phyloP scores from a whole-genome alignment of 2,113 vertebrate species.

The Ptilorrhoa leucosticta region DNA sequence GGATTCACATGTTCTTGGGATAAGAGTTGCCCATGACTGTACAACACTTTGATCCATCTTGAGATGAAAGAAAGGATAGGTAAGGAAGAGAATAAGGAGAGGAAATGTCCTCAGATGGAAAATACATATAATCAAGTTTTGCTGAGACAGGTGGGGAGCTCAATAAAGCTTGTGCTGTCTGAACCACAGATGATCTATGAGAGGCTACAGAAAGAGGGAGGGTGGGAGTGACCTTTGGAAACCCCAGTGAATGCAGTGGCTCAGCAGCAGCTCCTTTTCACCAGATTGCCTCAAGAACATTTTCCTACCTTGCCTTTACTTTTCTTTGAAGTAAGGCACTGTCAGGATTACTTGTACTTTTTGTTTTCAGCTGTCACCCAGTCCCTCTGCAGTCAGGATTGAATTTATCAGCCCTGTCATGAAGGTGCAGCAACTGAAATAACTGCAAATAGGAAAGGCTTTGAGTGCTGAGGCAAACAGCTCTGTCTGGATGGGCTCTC shows the following conservation, averaged over 20 bases:
- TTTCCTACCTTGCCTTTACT: neutral
- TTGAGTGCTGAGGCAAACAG: neutral
- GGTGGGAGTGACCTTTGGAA: neutral
- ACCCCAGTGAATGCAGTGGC: neutral
- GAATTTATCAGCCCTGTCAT: constrained; percentile 26
- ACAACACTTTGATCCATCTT: neutral
- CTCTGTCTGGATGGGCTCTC: neutral
- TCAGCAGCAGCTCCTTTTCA: neutral
- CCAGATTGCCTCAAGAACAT: neutral
- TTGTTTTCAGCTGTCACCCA: constrained; percentile 40
- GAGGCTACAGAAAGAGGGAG: neutral
- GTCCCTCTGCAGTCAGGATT: neutral
- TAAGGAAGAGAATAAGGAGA: neutral
- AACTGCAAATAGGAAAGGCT: neutral
- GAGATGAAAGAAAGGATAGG: neutral
- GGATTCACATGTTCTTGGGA: neutral
- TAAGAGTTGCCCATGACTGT: neutral
- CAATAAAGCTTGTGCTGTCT: neutral
- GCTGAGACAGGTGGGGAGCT: neutral
- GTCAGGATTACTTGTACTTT: constrained; percentile 29
- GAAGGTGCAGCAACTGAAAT: constrained; percentile 7
- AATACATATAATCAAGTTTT: neutral
- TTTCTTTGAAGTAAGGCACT: constrained; percentile 12
- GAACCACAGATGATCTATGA: neutral
- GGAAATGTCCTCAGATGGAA: neutral